Base-by-base conservation (phyloP, 2,888 invertebrate genomes). In the Lochmaea crataegi region DNA sequence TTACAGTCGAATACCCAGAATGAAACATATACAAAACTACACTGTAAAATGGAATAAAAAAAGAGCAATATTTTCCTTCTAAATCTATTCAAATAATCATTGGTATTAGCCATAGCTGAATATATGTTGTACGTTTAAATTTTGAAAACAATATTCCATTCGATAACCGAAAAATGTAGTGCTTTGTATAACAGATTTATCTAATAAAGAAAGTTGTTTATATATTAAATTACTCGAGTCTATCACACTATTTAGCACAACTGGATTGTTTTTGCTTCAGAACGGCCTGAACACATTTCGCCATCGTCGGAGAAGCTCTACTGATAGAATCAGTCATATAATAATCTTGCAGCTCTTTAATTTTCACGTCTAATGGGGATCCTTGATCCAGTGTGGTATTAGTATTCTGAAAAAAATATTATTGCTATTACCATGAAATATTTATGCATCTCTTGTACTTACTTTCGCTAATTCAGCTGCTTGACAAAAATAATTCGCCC, bases 291-390 rank as follows among this genome's bases (percentile, higher is more conserved):
- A 98, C 93, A 87, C 98, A 99, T 87, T 98, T 98, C 65, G 99
- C 98, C 99, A 99, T 99, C 65, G 98, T 99, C 76, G 95, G 94
- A 5, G 99, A 99, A 42, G 99, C 97, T 84, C 99, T 91, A 78
- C 97, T 96, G 83, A 99, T 96, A 7, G 95, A 89, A 88, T 99
- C 97, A 12, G 99, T 99, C 97, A 99, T 98, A 86, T 92, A 95
- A 87, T 92, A 96, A 84, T 96, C 94, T 87, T 95, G 93, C 74
- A 99, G 88, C 72, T 91, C 89, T 85, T 93, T 93, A 81, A 94
- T 90, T 80, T 92, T 91, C 2, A 96, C 90, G 82, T 94, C 93
- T 70, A 98, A 82, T 0, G 90, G 89, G 2, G 84, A 80, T 32
- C 78, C 76, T 12, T 63, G 42, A 63, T 84, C 73, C 32, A 89